These are phyloP conservation scores for Coreius guichenoti DNA, from an alignment of 2,797 vertebrate species.

Conservation along the genomic window DNA sequence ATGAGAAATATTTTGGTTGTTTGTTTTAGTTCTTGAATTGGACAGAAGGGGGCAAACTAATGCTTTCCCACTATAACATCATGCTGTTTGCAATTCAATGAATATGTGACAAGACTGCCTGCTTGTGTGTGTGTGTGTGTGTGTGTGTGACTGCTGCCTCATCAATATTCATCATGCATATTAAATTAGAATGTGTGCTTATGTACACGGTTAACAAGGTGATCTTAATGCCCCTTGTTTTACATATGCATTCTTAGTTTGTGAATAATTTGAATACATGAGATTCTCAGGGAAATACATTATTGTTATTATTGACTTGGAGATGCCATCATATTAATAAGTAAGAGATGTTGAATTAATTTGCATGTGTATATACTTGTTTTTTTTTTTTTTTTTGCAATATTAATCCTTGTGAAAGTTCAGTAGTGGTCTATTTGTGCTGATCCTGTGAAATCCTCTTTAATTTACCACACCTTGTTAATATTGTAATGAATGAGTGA, in stretches of 20 bases:
- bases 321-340: conserved; percentile 2
- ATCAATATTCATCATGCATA: conserved; percentile 47
- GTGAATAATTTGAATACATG: conserved; percentile 18
- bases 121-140: conserved; percentile 3
- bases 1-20: background rate
- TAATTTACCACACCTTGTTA: background rate
- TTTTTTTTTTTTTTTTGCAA: too few relatives aligned
- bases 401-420: background rate
- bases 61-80: background rate
- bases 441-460: conserved; percentile 21
- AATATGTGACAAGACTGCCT: background rate
- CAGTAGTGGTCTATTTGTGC: background rate
- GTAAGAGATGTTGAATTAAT: background rate
- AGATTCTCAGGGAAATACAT: background rate
- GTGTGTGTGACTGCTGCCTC: conserved; percentile 5
- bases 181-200: conserved; percentile 30
- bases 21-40: conserved; percentile 8
- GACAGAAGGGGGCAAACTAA: conserved; percentile 58
- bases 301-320: background rate
- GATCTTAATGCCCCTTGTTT: conserved; percentile 27
- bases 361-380: background rate
- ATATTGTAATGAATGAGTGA: conserved; percentile 28
- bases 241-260: conserved; percentile 42
- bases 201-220: conserved; percentile 37
- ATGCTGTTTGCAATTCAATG: conserved; percentile 1